Percentiles rank a stretch among this genome's conserved stretches.
phyloP scores from a whole-genome alignment of 2,888 invertebrate genomes.

The Limnephilus auricula region DNA sequence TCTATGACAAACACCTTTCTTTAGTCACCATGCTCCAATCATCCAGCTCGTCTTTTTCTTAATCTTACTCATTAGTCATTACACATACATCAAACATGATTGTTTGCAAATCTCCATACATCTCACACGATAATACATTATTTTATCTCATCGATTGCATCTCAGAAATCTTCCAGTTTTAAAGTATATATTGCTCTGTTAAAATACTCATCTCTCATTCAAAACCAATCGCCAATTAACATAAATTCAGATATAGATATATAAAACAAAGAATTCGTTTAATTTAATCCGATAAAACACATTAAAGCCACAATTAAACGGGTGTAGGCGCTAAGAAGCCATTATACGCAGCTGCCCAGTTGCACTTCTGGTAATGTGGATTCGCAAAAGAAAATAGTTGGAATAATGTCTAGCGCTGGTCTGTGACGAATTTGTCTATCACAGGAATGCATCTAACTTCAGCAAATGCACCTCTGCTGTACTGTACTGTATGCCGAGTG shows the following conservation, averaged over 20 bases:
- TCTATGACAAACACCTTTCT: too few species aligned
- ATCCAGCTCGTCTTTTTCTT: too few species aligned
- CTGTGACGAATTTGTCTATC: slow-evolving; percentile 46
- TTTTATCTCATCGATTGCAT: too few species aligned
- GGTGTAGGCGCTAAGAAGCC: neutral
- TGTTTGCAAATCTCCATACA: too few species aligned
- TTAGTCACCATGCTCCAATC: too few species aligned
- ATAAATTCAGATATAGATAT: neutral
- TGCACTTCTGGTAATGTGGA: neutral
- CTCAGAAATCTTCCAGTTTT: too few species aligned
- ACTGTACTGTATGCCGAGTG: neutral
- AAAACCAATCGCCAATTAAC: too few species aligned
- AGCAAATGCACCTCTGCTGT: neutral
- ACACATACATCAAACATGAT: too few species aligned
- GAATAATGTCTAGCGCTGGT: slow-evolving; percentile 2
- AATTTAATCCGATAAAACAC: neutral
- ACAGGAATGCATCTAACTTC: slow-evolving; percentile 39
- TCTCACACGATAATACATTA: too few species aligned
- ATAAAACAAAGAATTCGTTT: neutral
- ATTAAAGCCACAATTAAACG: neutral
- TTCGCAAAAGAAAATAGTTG: neutral
- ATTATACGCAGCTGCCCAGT: neutral
- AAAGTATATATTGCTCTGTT: too few species aligned
- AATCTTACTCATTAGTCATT: too few species aligned
- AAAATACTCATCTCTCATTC: too few species aligned